Evolutionary conservation across 2,888 invertebrate species (phyloP), one percentile per base, ranked within the genome.

Genomic region (Dicyrtoma fusca): DNA sequence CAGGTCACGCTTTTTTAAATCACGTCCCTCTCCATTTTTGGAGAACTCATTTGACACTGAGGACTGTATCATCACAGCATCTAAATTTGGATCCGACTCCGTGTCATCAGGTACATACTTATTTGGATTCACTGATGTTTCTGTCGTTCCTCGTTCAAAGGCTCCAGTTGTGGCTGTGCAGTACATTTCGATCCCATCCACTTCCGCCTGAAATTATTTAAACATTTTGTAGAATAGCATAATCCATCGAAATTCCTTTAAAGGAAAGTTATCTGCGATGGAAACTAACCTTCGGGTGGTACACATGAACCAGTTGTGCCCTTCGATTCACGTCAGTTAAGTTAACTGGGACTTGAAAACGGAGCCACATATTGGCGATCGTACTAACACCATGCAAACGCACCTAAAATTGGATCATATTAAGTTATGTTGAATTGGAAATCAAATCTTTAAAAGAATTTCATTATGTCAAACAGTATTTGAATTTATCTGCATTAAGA

Each of bases 311-410:
- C 6, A 71, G n/a, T 47, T 65, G 45, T 34, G 8, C 8, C 8
- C 34, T 8, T 3, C 4, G 34, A 34, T 34, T 34, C 34, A 5
- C 4, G 34, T 34, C 34, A 2, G 49, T 69, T 26, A 76, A 42
- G 26, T 69, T 75, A 0, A 74, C 74, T 11, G 77, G 77, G 26
- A 77, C 51, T 17, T 71, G 45, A n/a, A 77, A 74, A 1, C 63
- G 21, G 11, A 69, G 66, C 25, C 23, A 23, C 17, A 74, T n/a
- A 49, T 51, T 62, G 13, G 45, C 64, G 1, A 77, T 42, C 10
- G 74, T 47, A 47, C 69, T 71, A 1, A 63, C 65, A 17, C 77
- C 77, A 25, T 70, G 25, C 13, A 76, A 4, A 3, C 61, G 62
- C 3, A 77, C 70, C 51, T 75, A 70, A 45, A 57, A 72, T 1